phyloP scores from a whole-genome alignment of 2,797 vertebrate genomes.

The Tapera naevia region DNA sequence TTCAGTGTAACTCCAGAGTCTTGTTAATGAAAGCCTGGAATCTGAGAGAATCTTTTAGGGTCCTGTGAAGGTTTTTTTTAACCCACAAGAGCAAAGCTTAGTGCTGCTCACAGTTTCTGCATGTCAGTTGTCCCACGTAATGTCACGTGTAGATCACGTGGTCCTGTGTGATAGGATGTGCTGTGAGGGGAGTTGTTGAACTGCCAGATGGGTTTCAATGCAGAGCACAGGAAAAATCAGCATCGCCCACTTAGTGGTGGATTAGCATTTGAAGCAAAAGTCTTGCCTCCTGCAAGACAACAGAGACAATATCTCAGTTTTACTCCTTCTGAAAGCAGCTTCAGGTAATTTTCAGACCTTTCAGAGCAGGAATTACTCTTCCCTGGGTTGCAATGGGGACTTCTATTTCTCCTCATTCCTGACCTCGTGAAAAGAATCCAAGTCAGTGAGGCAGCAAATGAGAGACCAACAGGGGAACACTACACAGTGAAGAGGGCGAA shows the following conservation, averaged over 20 bases:
- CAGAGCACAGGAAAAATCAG: not conserved
- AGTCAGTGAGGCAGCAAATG: not conserved
- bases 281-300: not conserved
- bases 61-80: not conserved
- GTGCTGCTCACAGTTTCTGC: not conserved
- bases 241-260: not conserved
- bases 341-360: not conserved
- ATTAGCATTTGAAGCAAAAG: not conserved
- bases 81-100: not conserved
- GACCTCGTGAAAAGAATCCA: not conserved
- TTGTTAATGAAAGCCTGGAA: not conserved
- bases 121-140: not conserved
- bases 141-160: not conserved
- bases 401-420: not conserved
- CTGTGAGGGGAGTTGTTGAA: not conserved
- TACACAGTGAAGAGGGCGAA: rapidly evolving
- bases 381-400: not conserved
- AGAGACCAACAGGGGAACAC: not conserved
- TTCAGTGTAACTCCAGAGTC: not conserved
- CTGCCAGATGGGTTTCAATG: not conserved
- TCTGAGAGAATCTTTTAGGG: not conserved
- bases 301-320: not conserved
- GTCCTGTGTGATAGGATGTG: not conserved
- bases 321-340: not conserved
- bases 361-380: not conserved